Percentiles rank a stretch among this genome's conserved stretches.
Conservation (phyloP, 2,888 invertebrate genomes). For the Girardia tigrina region DNA sequence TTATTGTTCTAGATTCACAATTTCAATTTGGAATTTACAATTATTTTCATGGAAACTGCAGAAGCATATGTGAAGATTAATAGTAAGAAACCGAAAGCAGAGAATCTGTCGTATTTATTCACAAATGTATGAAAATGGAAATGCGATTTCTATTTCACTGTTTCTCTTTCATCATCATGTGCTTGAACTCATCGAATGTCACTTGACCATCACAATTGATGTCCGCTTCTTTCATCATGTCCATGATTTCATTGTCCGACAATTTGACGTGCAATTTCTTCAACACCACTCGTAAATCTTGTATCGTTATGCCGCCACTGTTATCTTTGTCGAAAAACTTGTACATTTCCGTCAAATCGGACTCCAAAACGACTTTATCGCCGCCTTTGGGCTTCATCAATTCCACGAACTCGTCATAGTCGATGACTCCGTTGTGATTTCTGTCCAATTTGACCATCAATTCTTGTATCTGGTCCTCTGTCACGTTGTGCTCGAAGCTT, state of each 20-base stretch:
- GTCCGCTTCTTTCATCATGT: constrained; percentile 16
- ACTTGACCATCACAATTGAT: constrained; percentile 18
- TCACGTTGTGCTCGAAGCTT: constrained; percentile 2
- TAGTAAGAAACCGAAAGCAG: too few relatives aligned
- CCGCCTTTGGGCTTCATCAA: constrained; percentile 19
- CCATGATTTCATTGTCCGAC: constrained; percentile 15
- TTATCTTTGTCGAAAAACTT: constrained; percentile 14
- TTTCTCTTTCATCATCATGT: neutral
- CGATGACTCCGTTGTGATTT: neutral
- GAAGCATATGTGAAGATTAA: too few relatives aligned
- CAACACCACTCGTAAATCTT: neutral
- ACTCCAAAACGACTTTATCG: neutral
- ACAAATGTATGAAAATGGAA: too few relatives aligned
- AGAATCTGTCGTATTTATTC: too few relatives aligned
- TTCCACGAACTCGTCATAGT: neutral
- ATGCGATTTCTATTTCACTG: too few relatives aligned
- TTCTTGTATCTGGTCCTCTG: neutral
- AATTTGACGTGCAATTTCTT: neutral
- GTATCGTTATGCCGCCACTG: neutral
- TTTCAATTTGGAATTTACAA: too few relatives aligned
- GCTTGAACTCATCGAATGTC: neutral
- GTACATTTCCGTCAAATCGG: neutral
- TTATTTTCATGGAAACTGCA: too few relatives aligned
- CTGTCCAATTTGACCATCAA: neutral
- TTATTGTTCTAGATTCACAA: too few relatives aligned